Conservation (phyloP, 2,797 vertebrate species). For the Neosilurus mollespiculum region DNA sequence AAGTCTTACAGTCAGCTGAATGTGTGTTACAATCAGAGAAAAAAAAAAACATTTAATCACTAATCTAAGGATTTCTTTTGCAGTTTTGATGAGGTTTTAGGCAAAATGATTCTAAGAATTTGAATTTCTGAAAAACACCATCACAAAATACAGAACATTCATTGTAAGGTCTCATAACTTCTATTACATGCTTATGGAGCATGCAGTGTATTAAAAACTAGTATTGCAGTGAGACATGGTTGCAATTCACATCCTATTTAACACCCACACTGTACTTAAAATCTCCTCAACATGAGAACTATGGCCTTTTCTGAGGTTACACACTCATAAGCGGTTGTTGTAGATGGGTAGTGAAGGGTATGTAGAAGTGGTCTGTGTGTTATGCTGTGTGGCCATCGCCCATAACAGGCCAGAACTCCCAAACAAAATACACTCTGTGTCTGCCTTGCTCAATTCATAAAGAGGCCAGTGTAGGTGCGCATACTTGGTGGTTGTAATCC, state of each 20-base stretch:
- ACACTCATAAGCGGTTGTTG: conserved; percentile 46
- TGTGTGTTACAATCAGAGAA: not conserved
- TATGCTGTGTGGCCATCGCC: conserved; percentile 65
- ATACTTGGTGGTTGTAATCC: conserved; percentile 51
- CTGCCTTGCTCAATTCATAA: conserved; percentile 56
- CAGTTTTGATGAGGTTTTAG: not conserved
- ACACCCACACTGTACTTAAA: not conserved
- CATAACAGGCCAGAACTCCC: conserved; percentile 60
- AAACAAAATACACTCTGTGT: conserved; percentile 71
- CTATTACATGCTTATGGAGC: not conserved
- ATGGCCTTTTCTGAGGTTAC: conserved; percentile 59
- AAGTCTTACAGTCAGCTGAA: not conserved
- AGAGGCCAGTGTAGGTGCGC: conserved; percentile 65
- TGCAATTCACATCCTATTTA: not conserved
- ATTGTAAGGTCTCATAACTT: not conserved
- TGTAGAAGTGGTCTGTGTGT: conserved; percentile 67
- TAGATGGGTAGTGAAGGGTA: conserved; percentile 64
- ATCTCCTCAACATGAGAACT: conserved; percentile 57
- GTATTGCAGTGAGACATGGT: not conserved
- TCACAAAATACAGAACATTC: not conserved
- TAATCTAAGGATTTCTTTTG: not conserved
- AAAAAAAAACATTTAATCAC: not conserved
- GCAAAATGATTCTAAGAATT: not conserved
- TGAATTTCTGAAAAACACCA: not conserved
- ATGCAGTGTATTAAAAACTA: not conserved